Evolutionary conservation across 1,140 invertebrate genomes (phyloP).

Genomic region (Mycetomoellerius zeteki): DNA sequence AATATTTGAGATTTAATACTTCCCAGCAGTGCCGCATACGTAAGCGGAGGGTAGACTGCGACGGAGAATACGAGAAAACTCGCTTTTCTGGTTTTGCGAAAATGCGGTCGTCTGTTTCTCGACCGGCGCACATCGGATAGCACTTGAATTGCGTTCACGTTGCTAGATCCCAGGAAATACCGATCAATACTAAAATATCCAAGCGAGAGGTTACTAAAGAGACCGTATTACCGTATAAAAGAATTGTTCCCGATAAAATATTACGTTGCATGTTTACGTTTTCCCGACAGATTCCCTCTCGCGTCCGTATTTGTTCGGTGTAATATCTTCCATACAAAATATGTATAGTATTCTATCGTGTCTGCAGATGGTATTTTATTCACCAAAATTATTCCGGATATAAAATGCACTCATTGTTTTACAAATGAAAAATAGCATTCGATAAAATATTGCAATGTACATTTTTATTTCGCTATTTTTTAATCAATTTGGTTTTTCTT

Average conservation of each 20-base stretch:
- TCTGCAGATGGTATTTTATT: neutral
- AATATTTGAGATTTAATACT: constrained; percentile 81
- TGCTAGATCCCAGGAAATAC: neutral
- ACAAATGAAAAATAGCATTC: neutral
- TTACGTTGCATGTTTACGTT: constrained; percentile 20
- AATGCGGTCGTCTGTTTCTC: constrained; percentile 64
- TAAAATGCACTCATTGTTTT: neutral
- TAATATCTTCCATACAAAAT: constrained; percentile 6
- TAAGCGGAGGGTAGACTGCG: constrained; percentile 37
- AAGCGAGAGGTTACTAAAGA: neutral
- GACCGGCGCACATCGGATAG: neutral
- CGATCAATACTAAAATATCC: constrained; percentile 42
- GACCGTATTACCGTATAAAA: neutral
- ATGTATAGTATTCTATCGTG: neutral
- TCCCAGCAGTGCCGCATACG: constrained; percentile 53
- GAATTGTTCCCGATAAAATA: constrained; percentile 36
- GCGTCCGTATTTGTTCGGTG: neutral
- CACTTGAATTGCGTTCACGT: neutral
- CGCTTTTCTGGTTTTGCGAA: constrained; percentile 18
- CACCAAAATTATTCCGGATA: constrained; percentile 17
- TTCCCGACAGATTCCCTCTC: neutral
- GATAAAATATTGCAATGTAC: neutral
- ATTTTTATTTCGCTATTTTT: neutral
- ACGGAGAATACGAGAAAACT: constrained; percentile 14
- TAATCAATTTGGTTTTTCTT: neutral